These are phyloP conservation scores for Drosophila limbata DNA, from an alignment of 2,888 invertebrate genomes.

Conservation along the genomic window DNA sequence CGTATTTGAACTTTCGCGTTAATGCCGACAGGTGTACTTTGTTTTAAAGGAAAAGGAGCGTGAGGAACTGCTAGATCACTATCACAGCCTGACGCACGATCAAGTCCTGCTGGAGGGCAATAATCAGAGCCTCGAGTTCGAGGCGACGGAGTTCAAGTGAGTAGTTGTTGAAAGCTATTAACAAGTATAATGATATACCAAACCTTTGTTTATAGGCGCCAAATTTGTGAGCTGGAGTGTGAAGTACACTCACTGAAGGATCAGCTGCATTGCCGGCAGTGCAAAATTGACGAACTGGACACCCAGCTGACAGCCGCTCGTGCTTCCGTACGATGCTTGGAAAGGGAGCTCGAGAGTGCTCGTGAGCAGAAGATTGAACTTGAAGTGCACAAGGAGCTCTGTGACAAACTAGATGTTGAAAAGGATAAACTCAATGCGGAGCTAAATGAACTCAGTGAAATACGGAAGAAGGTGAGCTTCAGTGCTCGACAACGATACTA, in stretches of 20 bases:
- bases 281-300: conserved; percentile 87
- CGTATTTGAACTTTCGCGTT: conserved; percentile 19
- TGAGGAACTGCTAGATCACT: conserved; percentile 92
- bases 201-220: conserved; percentile 78
- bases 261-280: conserved; percentile 87
- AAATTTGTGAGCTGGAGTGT: conserved; percentile 86
- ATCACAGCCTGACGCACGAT: conserved; percentile 91
- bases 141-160: conserved; percentile 89
- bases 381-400: conserved; percentile 87
- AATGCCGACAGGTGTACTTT: conserved; percentile 55
- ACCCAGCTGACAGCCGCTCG: conserved; percentile 86
- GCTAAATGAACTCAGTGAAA: conserved; percentile 86
- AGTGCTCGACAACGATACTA: not conserved
- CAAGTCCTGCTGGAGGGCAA: conserved; percentile 91
- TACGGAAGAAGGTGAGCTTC: conserved; percentile 71
- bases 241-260: conserved; percentile 89
- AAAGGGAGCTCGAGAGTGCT: conserved; percentile 88
- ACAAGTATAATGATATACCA: not conserved
- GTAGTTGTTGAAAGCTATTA: conserved; percentile 6
- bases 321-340: conserved; percentile 86
- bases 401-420: conserved; percentile 89
- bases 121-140: conserved; percentile 92
- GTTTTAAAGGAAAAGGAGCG: conserved; percentile 90
- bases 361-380: conserved; percentile 88
- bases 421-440: conserved; percentile 88